A percentile compares a stretch with the other conserved stretches of the same genome.
Conservation (phyloP, 2,888 invertebrate genomes). For the Calameuta pallipes region DNA sequence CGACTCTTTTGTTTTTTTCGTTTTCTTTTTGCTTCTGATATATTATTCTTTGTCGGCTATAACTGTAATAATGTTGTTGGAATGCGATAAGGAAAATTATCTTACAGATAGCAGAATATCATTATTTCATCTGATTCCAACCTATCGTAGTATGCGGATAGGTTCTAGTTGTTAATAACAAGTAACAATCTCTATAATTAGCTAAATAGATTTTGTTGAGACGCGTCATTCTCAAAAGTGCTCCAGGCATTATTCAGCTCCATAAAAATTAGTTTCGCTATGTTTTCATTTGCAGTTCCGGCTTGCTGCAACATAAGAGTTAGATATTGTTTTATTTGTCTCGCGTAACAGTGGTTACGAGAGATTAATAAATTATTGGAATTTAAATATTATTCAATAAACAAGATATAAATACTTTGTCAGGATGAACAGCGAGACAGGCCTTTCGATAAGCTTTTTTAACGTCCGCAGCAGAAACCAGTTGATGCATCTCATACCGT, state of each 20-base stretch:
- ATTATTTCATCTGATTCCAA: slow-evolving; percentile 33
- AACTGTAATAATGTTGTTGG: slow-evolving; percentile 44
- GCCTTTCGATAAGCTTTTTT: slow-evolving; percentile 96
- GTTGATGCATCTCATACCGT: slow-evolving; percentile 93
- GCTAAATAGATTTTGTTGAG: slow-evolving; percentile 81
- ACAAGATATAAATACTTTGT: slow-evolving; percentile 78
- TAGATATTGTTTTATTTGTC: not conserved
- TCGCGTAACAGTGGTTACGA: not conserved
- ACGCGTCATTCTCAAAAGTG: slow-evolving; percentile 90
- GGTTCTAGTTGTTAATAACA: slow-evolving; percentile 29
- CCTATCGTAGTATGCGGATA: slow-evolving; percentile 42
- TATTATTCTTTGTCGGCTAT: slow-evolving; percentile 27
- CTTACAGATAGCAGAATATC: slow-evolving; percentile 36
- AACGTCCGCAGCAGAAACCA: slow-evolving; percentile 92
- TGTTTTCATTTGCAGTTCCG: slow-evolving; percentile 90
- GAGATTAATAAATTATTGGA: not conserved
- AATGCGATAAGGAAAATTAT: slow-evolving; percentile 44
- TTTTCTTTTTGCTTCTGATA: slow-evolving; percentile 17
- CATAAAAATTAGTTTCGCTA: slow-evolving; percentile 98
- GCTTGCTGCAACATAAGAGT: slow-evolving; percentile 78
- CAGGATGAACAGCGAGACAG: slow-evolving; percentile 97
- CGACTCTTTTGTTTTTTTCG: not conserved
- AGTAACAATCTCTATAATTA: slow-evolving; percentile 53
- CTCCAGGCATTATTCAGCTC: slow-evolving; percentile 99
- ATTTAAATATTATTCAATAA: not conserved